Evolutionary conservation across 2,888 invertebrate species (phyloP).

Genomic region (Tachystola acroxantha): DNA sequence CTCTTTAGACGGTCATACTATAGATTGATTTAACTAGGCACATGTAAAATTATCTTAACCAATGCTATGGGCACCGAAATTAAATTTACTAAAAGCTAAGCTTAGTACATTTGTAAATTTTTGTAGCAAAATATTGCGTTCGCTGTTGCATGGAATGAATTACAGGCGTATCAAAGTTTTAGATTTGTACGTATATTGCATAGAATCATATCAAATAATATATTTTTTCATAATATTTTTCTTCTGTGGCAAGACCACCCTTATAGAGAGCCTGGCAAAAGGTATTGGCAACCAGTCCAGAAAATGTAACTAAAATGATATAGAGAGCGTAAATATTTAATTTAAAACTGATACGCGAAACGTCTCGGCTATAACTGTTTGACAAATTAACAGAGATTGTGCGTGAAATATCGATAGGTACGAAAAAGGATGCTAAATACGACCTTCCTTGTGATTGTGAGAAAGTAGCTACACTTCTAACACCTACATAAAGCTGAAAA

Average conservation of each 20-base stretch:
- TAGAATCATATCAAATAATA: no score
- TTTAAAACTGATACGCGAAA: no score
- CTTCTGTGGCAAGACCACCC: neutral
- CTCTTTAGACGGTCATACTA: no score
- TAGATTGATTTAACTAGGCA: no score
- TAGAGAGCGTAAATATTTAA: no score
- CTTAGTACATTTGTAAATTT: slow-evolving; percentile 49
- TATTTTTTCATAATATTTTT: neutral
- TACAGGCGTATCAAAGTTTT: slow-evolving; percentile 59
- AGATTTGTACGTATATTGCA: slow-evolving; percentile 31
- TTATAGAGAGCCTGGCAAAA: neutral
- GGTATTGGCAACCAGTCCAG: neutral
- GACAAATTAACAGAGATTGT: neutral
- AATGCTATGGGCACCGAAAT: slow-evolving; percentile 24
- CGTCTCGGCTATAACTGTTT: neutral
- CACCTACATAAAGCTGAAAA: no score
- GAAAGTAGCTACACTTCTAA: no score
- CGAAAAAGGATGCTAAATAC: no score
- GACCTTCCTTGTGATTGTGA: no score
- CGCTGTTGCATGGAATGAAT: slow-evolving; percentile 53
- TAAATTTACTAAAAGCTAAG: slow-evolving; percentile 47
- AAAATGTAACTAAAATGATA: no score
- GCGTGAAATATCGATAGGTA: no score
- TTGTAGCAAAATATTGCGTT: slow-evolving; percentile 64
- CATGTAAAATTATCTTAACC: neutral